Conservation (phyloP, 2,888 invertebrate species). For the Drosophila falleni region DNA sequence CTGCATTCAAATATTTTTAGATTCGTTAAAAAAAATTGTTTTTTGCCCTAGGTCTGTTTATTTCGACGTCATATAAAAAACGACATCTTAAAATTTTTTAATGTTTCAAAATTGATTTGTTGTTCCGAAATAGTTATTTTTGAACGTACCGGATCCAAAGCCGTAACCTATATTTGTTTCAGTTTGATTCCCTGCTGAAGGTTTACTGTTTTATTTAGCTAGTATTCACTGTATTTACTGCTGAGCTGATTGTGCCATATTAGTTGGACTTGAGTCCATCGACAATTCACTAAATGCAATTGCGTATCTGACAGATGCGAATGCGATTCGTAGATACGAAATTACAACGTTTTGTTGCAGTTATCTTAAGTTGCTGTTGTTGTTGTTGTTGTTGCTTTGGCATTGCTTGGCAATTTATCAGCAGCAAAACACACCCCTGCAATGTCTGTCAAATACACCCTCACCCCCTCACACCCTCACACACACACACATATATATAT, state of each 20-base stretch:
- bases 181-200: too few relatives aligned
- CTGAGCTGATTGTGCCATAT: not conserved
- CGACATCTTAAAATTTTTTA: too few relatives aligned
- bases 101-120: too few relatives aligned
- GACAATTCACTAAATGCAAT: slow-evolving; percentile 69
- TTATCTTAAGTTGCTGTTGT: slow-evolving; percentile 32
- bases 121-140: too few relatives aligned
- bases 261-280: slow-evolving; percentile 17
- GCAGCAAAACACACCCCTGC: slow-evolving; percentile 29
- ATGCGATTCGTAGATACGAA: slow-evolving; percentile 28
- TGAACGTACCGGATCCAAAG: too few relatives aligned
- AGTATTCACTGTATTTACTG: not conserved
- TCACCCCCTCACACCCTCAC: too few relatives aligned
- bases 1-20: too few relatives aligned
- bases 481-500: too few relatives aligned
- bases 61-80: too few relatives aligned
- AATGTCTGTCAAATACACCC: slow-evolving; percentile 13
- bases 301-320: slow-evolving; percentile 70
- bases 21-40: too few relatives aligned
- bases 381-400: slow-evolving; percentile 42
- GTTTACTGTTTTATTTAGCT: not conserved
- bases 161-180: too few relatives aligned
- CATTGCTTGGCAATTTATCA: slow-evolving; percentile 69
- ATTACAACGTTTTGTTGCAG: slow-evolving; percentile 45
- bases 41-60: too few relatives aligned